A percentile compares a stretch with the other conserved stretches of the same genome.
Conservation (phyloP, 2,888 invertebrate genomes). For the Ecdyonurus torrentis region DNA sequence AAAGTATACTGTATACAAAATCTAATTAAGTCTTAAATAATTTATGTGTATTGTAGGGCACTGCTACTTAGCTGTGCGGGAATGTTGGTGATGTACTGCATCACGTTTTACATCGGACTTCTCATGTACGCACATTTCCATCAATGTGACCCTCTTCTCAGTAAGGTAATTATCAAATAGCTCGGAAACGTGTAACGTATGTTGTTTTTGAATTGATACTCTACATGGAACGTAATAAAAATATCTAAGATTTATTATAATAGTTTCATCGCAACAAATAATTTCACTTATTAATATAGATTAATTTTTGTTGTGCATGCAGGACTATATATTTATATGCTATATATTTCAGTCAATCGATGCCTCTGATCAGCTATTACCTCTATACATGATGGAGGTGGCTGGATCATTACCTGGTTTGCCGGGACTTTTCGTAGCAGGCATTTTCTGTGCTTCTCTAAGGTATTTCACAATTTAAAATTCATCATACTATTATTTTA, state of each 20-base stretch:
- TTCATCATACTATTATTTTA: background rate
- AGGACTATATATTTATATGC: background rate
- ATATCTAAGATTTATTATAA: background rate
- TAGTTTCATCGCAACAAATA: background rate
- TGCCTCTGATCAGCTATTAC: slow-evolving; percentile 67
- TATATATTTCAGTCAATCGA: slow-evolving; percentile 31
- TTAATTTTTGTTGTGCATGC: background rate
- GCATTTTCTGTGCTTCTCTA: slow-evolving; percentile 87
- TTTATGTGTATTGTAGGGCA: slow-evolving; percentile 33
- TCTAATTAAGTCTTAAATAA: too few species aligned
- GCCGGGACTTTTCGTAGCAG: slow-evolving; percentile 87
- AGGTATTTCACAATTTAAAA: slow-evolving; percentile 41
- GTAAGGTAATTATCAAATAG: slow-evolving; percentile 26
- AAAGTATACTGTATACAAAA: too few species aligned
- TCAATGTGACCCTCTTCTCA: slow-evolving; percentile 62
- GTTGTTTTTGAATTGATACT: background rate
- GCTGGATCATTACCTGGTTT: slow-evolving; percentile 59
- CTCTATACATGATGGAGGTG: slow-evolving; percentile 73
- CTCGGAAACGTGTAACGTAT: background rate
- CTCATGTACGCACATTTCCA: slow-evolving; percentile 67
- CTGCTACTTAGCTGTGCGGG: slow-evolving; percentile 59
- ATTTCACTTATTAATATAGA: background rate
- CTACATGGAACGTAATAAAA: background rate
- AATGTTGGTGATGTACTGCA: slow-evolving; percentile 58
- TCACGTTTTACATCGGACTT: slow-evolving; percentile 76